Base-by-base conservation (phyloP, 2,888 invertebrate genomes). In the Pollenia amentaria region DNA sequence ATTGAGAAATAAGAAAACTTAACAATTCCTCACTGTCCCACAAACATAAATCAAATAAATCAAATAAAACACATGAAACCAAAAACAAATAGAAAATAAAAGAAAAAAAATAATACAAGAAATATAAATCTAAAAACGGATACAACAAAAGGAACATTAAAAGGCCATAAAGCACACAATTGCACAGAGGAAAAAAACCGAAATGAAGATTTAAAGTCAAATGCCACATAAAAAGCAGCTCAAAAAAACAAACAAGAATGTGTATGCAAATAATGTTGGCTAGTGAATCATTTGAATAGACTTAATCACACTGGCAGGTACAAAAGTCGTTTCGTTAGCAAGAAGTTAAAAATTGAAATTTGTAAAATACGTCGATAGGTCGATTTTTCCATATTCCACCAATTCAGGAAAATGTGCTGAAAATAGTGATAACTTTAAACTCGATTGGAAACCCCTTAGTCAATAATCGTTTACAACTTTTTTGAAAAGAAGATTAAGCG, bases 111-210 rank as follows among this genome's bases (percentile, higher is more conserved):
- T 16, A 38, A 1, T 73, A n/a, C 21, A n/a, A 7, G 42, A 67
- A 67, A 29, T 16, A 75, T 62, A 70, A 69, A 82, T 69, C 65
- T 60, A 67, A 84, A 29, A 79, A 73, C 84, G 84, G 78, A 84
- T 79, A 73, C 21, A 84, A 79, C 78, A 79, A 84, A 84, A 78
- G 73, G 57, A 78, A 84, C 73, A 78, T 73, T 73, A 84, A 78
- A 65, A 78, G 65, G 77, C 64, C 77, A 84, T 84, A 84, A 72
- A 79, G 44, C 44, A 79, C n/a, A 67, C 44, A 67, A 73, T 60
- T 46, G 51, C 40, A 29, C 11, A 55, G 60, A 73, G 70, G 18
- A 78, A 72, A 55, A 29, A 29, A 29, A 29, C 29, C 6, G 29
- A 29, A 65, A 78, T 69, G 64, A 84, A 72, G 65, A 72, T 64